Conservation (phyloP, 2,888 invertebrate species). For the Cyrtodaria siliqua region DNA sequence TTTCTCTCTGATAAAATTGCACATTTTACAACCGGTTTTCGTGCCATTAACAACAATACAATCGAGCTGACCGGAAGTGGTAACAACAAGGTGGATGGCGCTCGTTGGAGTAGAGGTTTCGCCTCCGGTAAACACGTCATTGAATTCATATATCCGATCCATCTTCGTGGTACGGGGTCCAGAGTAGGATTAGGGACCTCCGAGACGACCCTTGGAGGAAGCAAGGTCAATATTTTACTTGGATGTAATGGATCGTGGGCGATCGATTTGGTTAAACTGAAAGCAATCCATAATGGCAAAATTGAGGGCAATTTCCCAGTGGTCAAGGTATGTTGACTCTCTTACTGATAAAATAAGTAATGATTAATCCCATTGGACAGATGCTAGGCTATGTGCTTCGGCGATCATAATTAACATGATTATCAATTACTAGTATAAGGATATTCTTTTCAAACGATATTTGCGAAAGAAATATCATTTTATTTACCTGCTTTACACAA, state of each 20-base stretch:
- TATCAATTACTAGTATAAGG: too few species aligned
- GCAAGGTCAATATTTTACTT: conserved; percentile 56
- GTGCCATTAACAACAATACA: conserved; percentile 66
- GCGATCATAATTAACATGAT: too few species aligned
- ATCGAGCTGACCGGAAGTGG: conserved; percentile 42
- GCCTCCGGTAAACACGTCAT: conserved; percentile 74
- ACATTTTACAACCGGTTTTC: conserved; percentile 66
- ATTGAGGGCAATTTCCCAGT: conserved; percentile 49
- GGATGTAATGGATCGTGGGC: conserved; percentile 67
- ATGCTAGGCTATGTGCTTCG: too few species aligned
- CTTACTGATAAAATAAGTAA: too few species aligned
- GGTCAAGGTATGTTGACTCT: conserved; percentile 28
- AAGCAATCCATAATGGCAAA: conserved; percentile 56
- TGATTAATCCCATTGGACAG: too few species aligned
- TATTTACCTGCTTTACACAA: too few species aligned
- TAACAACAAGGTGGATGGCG: conserved; percentile 62
- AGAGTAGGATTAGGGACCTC: conserved; percentile 71
- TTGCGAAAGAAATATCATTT: too few species aligned
- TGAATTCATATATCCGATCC: conserved; percentile 72
- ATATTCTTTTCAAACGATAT: too few species aligned
- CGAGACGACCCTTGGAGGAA: conserved; percentile 52
- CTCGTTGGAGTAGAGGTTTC: conserved; percentile 75
- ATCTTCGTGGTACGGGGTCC: conserved; percentile 63
- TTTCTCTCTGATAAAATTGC: conserved; percentile 57
- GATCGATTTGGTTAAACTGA: conserved; percentile 65